These are phyloP conservation scores for Macroglossus sobrinus DNA, from an alignment of 2,113 vertebrate species.

Conservation along the genomic window DNA sequence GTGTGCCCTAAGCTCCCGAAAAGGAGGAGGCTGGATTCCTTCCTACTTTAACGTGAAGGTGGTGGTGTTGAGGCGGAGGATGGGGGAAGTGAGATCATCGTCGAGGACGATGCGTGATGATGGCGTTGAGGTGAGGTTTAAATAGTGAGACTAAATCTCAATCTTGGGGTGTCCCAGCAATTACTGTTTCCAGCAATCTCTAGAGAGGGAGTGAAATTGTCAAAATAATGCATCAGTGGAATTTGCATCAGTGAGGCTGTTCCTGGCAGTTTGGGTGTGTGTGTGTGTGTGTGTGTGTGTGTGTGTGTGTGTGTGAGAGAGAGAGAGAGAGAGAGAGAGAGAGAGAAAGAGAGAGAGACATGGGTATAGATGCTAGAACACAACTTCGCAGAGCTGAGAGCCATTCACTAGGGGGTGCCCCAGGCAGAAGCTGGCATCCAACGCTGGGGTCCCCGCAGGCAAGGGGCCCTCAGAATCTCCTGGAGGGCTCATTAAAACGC, in stretches of 20 bases:
- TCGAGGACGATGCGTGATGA: rapidly evolving
- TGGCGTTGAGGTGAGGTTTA: background rate
- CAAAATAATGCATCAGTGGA: background rate
- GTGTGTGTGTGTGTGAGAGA: too few species aligned
- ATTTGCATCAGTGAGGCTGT: background rate
- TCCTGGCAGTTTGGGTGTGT: background rate
- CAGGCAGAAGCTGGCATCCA: rapidly evolving
- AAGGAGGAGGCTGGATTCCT: background rate
- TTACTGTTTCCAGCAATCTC: background rate
- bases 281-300: too few species aligned
- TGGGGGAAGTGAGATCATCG: rapidly evolving
- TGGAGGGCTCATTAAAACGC: background rate
- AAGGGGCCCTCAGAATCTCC: background rate
- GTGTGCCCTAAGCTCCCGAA: too few species aligned
- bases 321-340: too few species aligned
- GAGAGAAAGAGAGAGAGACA: too few species aligned
- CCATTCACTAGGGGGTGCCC: background rate
- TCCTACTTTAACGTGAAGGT: background rate
- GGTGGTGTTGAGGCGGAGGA: background rate
- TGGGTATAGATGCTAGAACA: rapidly evolving
- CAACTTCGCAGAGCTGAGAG: rapidly evolving
- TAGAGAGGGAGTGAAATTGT: background rate
- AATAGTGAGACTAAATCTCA: background rate
- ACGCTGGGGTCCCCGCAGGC: background rate
- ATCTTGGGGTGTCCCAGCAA: background rate